Conservation (phyloP, 2,888 invertebrate species). For the Xestia rhomboidea region DNA sequence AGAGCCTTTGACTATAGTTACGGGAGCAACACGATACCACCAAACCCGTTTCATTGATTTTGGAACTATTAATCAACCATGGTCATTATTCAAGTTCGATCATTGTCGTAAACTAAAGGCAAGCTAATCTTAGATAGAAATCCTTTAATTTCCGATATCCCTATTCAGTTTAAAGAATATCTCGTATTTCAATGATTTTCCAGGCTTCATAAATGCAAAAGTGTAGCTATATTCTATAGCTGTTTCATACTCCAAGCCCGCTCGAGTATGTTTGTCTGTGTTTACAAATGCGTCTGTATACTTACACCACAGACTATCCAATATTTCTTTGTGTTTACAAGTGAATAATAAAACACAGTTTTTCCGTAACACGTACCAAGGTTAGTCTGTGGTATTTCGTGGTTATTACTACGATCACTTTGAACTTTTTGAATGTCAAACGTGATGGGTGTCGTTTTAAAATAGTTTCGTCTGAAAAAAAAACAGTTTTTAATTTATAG, state of each 20-base stretch:
- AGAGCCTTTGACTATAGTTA: not conserved
- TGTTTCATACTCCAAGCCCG: constrained; percentile 24
- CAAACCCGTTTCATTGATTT: not conserved
- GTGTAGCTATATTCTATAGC: not conserved
- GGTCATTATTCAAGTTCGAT: not conserved
- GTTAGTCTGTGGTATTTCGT: constrained; percentile 27
- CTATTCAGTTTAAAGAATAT: not conserved
- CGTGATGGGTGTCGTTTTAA: constrained; percentile 30
- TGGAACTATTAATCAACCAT: not conserved
- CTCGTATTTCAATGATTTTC: not conserved
- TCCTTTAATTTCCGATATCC: not conserved
- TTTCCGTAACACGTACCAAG: constrained; percentile 35
- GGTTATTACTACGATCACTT: constrained; percentile 9
- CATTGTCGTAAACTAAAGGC: not conserved
- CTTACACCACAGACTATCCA: constrained; percentile 34
- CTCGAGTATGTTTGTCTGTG: constrained; percentile 26
- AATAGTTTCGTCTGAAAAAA: constrained; percentile 10
- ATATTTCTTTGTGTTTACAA: constrained; percentile 49
- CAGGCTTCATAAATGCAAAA: not conserved
- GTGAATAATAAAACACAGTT: constrained; percentile 36
- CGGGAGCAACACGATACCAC: not conserved
- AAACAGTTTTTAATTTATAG: constrained; percentile 12
- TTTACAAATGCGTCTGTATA: constrained; percentile 42
- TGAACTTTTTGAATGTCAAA: constrained; percentile 47
- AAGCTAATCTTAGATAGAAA: not conserved